Conservation (phyloP, 2,888 invertebrate species). For the Nephrotoma appendiculata region DNA sequence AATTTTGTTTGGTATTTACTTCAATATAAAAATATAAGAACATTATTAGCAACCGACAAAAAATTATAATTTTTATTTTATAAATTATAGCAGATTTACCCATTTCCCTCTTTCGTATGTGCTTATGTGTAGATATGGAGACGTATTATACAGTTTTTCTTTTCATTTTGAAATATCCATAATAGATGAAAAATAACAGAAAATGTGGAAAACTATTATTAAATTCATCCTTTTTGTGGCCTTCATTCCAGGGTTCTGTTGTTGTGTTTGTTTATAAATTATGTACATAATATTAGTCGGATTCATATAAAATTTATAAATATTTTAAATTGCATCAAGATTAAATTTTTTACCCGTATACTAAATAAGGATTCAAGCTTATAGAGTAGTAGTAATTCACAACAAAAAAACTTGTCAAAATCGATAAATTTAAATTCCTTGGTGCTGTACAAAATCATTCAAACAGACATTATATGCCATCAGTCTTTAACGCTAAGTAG, state of each 20-base stretch:
- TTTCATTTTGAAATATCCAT: not conserved
- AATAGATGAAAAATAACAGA: not conserved
- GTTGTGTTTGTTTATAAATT: not conserved
- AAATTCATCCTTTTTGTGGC: not conserved
- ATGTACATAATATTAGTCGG: no score
- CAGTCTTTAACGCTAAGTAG: not conserved
- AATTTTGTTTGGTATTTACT: not conserved
- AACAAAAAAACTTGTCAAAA: not conserved
- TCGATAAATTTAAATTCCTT: not conserved
- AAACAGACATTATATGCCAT: not conserved
- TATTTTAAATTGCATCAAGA: not conserved
- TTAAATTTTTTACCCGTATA: no score
- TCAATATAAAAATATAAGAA: not conserved
- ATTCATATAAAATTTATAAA: not conserved
- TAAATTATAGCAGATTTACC: not conserved
- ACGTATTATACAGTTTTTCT: not conserved
- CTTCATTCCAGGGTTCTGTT: not conserved
- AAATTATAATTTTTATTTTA: not conserved
- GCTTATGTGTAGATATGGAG: not conserved
- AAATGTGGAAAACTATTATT: not conserved
- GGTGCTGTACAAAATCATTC: not conserved
- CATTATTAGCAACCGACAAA: not conserved
- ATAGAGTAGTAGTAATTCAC: not conserved
- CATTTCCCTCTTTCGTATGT: not conserved
- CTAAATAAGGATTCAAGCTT: not conserved